Percentiles rank a stretch among this genome's conserved stretches.
Evolutionary conservation across 1,140 invertebrate genomes (phyloP).

Genomic region (Drosophila persimilis): DNA sequence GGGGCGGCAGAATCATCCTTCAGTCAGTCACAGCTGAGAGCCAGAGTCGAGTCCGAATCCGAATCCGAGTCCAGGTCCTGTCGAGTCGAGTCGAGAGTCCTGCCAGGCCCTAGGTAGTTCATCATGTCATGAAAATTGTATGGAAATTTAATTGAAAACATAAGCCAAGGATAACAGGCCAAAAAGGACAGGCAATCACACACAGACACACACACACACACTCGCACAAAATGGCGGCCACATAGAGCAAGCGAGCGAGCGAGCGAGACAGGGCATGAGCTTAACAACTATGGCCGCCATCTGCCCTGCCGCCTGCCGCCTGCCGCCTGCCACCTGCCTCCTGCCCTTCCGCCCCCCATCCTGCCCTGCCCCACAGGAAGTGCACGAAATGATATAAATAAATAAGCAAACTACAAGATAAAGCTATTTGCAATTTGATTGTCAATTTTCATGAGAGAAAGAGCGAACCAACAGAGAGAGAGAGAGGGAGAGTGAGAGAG

Average conservation of each 20-base stretch:
- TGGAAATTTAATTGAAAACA: constrained; percentile 82
- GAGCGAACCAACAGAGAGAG: not conserved
- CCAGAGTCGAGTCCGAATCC: constrained; percentile 11
- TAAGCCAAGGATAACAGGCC: constrained; percentile 81
- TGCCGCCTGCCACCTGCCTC: not conserved
- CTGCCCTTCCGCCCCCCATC: constrained; percentile 25
- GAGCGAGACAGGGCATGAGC: constrained; percentile 18
- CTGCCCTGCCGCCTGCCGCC: constrained; percentile 19
- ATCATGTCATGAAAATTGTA: constrained; percentile 82
- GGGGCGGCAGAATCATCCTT: constrained; percentile 7
- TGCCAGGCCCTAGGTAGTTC: constrained; percentile 67
- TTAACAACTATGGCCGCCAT: constrained; percentile 63
- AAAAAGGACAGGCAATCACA: constrained; percentile 75
- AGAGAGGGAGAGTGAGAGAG: not conserved
- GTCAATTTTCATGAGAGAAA: constrained; percentile 74
- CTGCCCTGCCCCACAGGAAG: constrained; percentile 61
- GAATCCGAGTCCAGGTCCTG: too few relatives aligned
- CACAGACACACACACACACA: constrained; percentile 35
- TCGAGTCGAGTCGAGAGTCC: constrained; percentile 33
- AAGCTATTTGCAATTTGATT: constrained; percentile 81
- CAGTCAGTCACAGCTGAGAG: constrained; percentile 50
- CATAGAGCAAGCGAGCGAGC: constrained; percentile 12
- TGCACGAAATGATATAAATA: constrained; percentile 80
- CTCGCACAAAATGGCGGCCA: constrained; percentile 44
- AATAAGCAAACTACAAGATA: constrained; percentile 81